phyloP scores from a whole-genome alignment of 1,140 invertebrate species.

The Holotrichia oblita region DNA sequence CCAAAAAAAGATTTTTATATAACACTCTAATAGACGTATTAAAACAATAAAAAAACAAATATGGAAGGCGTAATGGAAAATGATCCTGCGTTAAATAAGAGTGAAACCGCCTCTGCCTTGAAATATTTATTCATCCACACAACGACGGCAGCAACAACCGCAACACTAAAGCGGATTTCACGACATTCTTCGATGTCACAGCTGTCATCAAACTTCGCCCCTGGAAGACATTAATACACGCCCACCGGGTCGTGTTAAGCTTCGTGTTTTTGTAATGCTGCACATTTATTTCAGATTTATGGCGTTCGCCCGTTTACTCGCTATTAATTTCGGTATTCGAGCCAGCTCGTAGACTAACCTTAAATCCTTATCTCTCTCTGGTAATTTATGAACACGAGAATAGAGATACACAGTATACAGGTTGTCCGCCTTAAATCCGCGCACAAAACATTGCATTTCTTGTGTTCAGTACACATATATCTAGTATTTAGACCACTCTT shows the following conservation, averaged over 20 bases:
- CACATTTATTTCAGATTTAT: slow-evolving; percentile 54
- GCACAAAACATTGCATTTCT: no score
- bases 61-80: not conserved
- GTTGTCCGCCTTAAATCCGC: not conserved
- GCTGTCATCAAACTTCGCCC: slow-evolving; percentile 52
- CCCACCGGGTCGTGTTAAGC: slow-evolving; percentile 52
- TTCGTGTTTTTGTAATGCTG: slow-evolving; percentile 52
- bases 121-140: not conserved
- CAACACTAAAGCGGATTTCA: slow-evolving; percentile 41
- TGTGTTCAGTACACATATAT: no score
- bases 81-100: not conserved
- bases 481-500: no score
- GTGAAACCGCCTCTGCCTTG: not conserved
- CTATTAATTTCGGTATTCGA: slow-evolving; percentile 4
- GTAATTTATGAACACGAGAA: slow-evolving; percentile 2
- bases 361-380: not conserved
- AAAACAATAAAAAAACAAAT: slow-evolving; percentile 1
- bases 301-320: slow-evolving; percentile 41
- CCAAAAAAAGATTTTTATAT: no score
- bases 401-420: not conserved
- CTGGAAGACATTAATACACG: slow-evolving; percentile 54
- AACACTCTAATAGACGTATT: not conserved
- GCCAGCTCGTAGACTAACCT: not conserved
- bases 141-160: not conserved
- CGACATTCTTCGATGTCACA: slow-evolving; percentile 47